Base-by-base conservation (phyloP, 2,888 invertebrate species). In the Nymphalis polychloros region DNA sequence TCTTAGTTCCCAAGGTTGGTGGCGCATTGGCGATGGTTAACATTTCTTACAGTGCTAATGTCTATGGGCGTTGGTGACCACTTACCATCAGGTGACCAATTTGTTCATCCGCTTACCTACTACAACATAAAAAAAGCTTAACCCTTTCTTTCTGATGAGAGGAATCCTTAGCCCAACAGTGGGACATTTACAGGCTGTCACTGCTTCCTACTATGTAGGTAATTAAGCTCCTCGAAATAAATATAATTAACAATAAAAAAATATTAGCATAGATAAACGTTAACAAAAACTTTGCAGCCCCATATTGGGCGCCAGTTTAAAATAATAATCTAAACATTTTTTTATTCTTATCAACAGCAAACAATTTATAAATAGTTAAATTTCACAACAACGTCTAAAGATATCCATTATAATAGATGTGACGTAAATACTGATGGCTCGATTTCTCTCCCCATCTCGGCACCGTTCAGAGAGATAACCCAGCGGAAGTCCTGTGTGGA, bases 241-340 rank as follows among this genome's bases (percentile, higher is more conserved):
- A 41, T 13, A 8, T 7, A 13, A 52, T 23, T 2, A 23, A 10
- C 20, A 52, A 19, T 52, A 52, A 52, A 49, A 49, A 49, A 49
- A 0, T 6, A 19, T 19, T 0, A 49, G 0, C 8, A 1, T 35
- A 19, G 19, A n/a, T 17, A 1, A n/a, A 17, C n/a, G n/a, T n/a
- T 20, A 50, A 50, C 19, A 19, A 19, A 19, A 50, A 20, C 1
- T 19, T 19, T 8, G 10, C 16, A 61, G 68, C 31, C 59, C 68
- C 71, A 72, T 64, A 67, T 71, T 61, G 67, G 72, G 70, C 70
- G 69, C 73, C 72, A 69, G 66, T 63, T 62, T 64, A 68, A 19
- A 64, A 59, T 41, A 17, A 19, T 6, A 55, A 59, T 23, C 7
- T 31, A 6, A n/a, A 27, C 17, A 53, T 7, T 6, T 13, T n/a